Base-by-base conservation (phyloP, 2,113 vertebrate genomes). In the Pedetes capensis region DNA sequence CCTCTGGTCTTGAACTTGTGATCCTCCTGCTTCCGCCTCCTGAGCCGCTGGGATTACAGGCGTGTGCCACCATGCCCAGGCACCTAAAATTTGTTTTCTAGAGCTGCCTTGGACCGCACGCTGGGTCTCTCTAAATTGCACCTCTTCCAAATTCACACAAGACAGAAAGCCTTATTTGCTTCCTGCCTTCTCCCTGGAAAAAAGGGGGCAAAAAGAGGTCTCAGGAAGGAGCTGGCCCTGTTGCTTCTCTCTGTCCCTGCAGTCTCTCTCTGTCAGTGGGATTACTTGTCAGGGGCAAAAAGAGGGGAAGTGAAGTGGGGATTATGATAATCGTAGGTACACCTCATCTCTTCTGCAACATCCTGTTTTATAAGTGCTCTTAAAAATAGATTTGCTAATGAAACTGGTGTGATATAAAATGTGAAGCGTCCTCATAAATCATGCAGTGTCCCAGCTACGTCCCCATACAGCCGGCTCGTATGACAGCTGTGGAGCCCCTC, bases 61-160 rank as follows among this genome's bases (percentile, higher is more conserved):
- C n/a, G n/a, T n/a, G n/a, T n/a, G n/a, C n/a, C n/a, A n/a, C n/a
- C n/a, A n/a, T n/a, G n/a, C n/a, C n/a, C n/a, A n/a, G n/a, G n/a
- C n/a, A n/a, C n/a, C 80, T 83, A 93, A 83, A 76, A 81, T 42
- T 71, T 89, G 64, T 78, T 72, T 92, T 84, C 53, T 71, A 17
- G 42, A 32, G 61, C 47, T 68, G 51, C 37, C 71, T 25, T 18
- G 39, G 78, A 69, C 81, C 64, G 16, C 78, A 80, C 10, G 5
- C 6, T 6, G 68, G 75, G 37, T 47, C 69, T 87, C 23, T 64
- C n/a, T 74, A 69, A 93, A 80, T 17, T 49, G 44, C 59, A 87
- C 68, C 47, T 78, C 87, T 76, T 92, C 83, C 57, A 66, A 89
- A 86, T 72, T 53, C 61, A 51, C n/a, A 37, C 25, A 55, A 87